A percentile compares a stretch with the other conserved stretches of the same genome.
Conservation (phyloP, 2,113 vertebrate species). For the Pangasianodon gigas region DNA sequence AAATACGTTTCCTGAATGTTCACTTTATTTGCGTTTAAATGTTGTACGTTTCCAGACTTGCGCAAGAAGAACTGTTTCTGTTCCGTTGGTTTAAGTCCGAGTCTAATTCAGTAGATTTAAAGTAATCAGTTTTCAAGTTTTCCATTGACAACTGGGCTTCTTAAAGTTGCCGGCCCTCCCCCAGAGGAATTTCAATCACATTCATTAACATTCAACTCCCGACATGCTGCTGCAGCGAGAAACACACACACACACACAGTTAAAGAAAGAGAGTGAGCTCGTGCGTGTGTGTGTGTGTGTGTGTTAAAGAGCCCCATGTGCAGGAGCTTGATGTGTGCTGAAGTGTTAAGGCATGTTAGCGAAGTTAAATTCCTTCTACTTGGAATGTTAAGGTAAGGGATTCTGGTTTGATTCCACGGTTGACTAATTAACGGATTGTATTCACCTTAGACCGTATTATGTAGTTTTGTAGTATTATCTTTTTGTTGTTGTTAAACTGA, state of each 20-base stretch:
- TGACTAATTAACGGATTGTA: background rate
- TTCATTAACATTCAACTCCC: constrained; percentile 10
- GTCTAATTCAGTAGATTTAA: background rate
- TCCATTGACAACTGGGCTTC: background rate
- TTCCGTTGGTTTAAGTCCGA: background rate
- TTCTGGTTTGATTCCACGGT: background rate
- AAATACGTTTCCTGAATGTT: no score
- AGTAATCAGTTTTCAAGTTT: background rate
- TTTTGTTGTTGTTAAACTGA: background rate
- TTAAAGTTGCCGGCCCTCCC: background rate
- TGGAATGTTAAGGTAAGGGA: background rate
- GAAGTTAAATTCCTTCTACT: background rate
- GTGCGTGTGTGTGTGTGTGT: background rate
- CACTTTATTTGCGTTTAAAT: no score
- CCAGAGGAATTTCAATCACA: background rate
- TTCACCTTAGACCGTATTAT: background rate
- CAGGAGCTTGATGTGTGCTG: background rate
- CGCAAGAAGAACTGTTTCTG: background rate
- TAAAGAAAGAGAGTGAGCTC: background rate
- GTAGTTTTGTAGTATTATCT: background rate
- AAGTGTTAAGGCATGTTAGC: background rate
- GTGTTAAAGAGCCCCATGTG: background rate
- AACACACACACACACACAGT: background rate
- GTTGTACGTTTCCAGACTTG: background rate
- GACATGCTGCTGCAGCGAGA: background rate